A percentile compares a stretch with the other conserved stretches of the same genome.
These are phyloP conservation scores for Sceloporus undulatus DNA, from an alignment of 2,113 vertebrate genomes.

Conservation along the genomic window DNA sequence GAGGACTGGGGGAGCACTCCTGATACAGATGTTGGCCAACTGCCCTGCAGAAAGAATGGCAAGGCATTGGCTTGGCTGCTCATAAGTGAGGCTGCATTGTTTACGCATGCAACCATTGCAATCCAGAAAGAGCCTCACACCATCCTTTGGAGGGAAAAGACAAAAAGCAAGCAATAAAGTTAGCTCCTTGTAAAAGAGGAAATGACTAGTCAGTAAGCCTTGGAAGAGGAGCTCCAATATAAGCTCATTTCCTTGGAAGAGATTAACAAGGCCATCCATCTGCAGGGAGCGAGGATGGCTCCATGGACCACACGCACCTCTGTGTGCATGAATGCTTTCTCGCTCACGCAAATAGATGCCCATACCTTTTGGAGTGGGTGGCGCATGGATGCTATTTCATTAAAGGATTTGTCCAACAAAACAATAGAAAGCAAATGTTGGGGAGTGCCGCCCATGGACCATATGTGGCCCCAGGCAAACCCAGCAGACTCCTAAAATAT, in stretches of 20 bases:
- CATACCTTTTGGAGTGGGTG: no score
- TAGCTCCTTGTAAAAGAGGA: neutral
- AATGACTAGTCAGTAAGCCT: neutral
- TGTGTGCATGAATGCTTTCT: no score
- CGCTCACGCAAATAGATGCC: neutral
- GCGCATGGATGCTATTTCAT: no score
- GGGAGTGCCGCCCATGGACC: no score
- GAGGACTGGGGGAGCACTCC: neutral
- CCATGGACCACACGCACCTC: neutral
- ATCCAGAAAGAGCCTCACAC: neutral
- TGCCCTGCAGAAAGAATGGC: neutral
- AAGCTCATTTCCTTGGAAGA: neutral
- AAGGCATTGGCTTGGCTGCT: neutral
- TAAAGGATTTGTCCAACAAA: no score
- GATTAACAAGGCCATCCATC: neutral
- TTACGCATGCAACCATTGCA: no score
- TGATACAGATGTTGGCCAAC: constrained; percentile 33
- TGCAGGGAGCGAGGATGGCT: no score
- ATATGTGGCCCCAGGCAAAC: no score
- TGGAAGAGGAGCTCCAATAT: neutral
- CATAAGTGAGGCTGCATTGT: neutral
- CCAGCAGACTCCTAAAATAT: no score
- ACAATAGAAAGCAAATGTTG: no score
- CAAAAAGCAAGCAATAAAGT: neutral
- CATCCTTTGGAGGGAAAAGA: neutral